A percentile compares a stretch with the other conserved stretches of the same genome.
phyloP scores from a whole-genome alignment of 2,113 vertebrate genomes.

The Noturus placidus region DNA sequence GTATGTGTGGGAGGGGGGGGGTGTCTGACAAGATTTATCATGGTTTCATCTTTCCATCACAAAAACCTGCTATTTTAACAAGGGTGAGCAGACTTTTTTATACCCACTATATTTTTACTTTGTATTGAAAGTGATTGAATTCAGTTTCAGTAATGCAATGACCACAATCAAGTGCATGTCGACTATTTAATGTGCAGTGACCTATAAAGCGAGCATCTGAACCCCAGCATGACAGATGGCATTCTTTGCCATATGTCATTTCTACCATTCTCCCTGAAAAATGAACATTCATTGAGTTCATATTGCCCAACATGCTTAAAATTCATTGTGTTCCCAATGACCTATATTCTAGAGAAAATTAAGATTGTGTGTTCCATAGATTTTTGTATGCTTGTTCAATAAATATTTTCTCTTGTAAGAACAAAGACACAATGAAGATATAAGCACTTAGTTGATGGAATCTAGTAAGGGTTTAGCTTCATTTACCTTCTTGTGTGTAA shows the following conservation, averaged over 20 bases:
- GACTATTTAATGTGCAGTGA: slow-evolving; percentile 64
- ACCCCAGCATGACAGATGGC: slow-evolving; percentile 55
- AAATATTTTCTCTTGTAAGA: slow-evolving; percentile 1
- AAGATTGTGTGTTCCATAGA: background rate
- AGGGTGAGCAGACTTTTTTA: background rate
- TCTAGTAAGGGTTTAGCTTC: slow-evolving; percentile 31
- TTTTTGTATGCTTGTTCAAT: slow-evolving; percentile 32
- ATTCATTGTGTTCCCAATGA: slow-evolving; percentile 18
- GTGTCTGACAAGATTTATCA: background rate
- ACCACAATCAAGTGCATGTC: slow-evolving; percentile 57
- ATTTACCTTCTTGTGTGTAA: slow-evolving; percentile 43
- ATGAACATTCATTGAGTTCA: slow-evolving; percentile 13
- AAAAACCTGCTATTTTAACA: background rate
- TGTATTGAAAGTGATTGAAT: slow-evolving; percentile 61
- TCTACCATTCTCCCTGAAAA: slow-evolving; percentile 36
- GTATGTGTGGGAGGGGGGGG: no score
- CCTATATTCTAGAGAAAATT: slow-evolving; percentile 10
- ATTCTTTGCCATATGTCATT: slow-evolving; percentile 62
- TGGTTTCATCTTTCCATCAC: background rate
- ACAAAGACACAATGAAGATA: background rate
- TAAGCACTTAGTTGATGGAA: slow-evolving; percentile 11
- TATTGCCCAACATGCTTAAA: slow-evolving; percentile 25
- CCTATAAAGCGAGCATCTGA: slow-evolving; percentile 65
- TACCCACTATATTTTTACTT: background rate
- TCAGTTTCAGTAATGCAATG: slow-evolving; percentile 65